Percentiles rank a stretch among this genome's conserved stretches.
Evolutionary conservation across 2,113 vertebrate genomes (phyloP).

Genomic region (Psittacus erithacus): DNA sequence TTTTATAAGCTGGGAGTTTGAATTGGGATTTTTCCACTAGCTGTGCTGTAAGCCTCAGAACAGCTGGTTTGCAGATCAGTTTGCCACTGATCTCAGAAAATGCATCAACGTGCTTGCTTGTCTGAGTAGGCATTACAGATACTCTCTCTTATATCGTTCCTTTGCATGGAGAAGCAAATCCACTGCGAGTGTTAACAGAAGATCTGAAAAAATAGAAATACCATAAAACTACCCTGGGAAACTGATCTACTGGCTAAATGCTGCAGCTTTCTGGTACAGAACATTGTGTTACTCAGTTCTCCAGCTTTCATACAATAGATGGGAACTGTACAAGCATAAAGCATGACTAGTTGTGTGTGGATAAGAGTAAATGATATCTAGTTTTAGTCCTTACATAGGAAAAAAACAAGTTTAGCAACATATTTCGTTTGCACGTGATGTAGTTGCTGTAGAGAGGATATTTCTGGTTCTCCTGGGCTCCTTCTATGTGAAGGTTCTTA

Average conservation of each 20-base stretch:
- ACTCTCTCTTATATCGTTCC: neutral
- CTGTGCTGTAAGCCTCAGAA: neutral
- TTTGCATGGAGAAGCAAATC: slow-evolving; percentile 12
- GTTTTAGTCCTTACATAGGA: neutral
- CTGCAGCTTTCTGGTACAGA: slow-evolving; percentile 34
- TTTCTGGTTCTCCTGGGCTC: neutral
- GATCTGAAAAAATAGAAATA: slow-evolving; percentile 10
- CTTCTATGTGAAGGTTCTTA: neutral
- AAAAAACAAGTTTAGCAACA: slow-evolving; percentile 27
- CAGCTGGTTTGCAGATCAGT: neutral
- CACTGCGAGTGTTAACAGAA: neutral
- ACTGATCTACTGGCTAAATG: neutral
- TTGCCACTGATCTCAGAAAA: neutral
- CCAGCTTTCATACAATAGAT: slow-evolving; percentile 4
- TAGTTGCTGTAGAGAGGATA: neutral
- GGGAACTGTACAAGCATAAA: neutral
- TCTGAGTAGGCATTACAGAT: neutral
- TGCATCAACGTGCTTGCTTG: neutral
- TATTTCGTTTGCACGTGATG: neutral
- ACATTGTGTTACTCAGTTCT: slow-evolving; percentile 13
- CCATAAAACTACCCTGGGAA: slow-evolving; percentile 6
- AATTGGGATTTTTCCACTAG: neutral
- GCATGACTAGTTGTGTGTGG: neutral
- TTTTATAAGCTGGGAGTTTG: neutral
- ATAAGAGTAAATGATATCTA: neutral